Evolutionary conservation across 1,140 invertebrate genomes (phyloP), one percentile per base, ranked within the genome.

Genomic region (Rhopalosiphum padi): DNA sequence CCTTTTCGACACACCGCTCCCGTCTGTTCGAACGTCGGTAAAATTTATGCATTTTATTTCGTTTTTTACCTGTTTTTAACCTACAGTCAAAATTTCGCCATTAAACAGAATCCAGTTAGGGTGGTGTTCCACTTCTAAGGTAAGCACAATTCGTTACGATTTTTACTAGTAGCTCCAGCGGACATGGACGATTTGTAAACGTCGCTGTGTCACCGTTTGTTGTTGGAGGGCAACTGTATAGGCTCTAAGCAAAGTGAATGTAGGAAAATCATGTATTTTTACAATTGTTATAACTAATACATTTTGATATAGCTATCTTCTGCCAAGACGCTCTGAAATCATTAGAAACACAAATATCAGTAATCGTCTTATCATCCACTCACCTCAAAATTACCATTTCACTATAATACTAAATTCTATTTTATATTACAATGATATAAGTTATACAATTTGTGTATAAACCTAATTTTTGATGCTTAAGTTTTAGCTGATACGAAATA

Each of bases 121-220:
- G 91, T 93, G 91, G 91, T 93, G 91, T 93, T 86, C 91, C 91
- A 93, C 91, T 93, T 93, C 91, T 86, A 85, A 90, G 89, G 89
- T 90, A 68, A 90, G 89, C 87, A 25, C 11, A 35, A n/a, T n/a
- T 41, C 35, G 35, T 83, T 4, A 77, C 6, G 22, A 83, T 83
- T 83, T 8, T 41, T 23, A 23, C 8, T 37, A 83, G 6, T 3
- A 41, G 41, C 41, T 41, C 41, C n/a, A 83, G 21, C 8, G 8
- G 37, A 9, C 4, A 9, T 30, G 11, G 43, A n/a, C 60, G 0
- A 6, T 77, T n/a, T n/a, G n/a, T 18, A 8, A 77, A 77, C n/a
- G n/a, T n/a, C 30, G 15, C 30, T 77, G 15, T n/a, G 0, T 77
- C n/a, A 77, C 15, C 15, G 11, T 77, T 77, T 77, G n/a, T 77